phyloP scores from a whole-genome alignment of 2,888 invertebrate genomes.

The Dugesia japonica region DNA sequence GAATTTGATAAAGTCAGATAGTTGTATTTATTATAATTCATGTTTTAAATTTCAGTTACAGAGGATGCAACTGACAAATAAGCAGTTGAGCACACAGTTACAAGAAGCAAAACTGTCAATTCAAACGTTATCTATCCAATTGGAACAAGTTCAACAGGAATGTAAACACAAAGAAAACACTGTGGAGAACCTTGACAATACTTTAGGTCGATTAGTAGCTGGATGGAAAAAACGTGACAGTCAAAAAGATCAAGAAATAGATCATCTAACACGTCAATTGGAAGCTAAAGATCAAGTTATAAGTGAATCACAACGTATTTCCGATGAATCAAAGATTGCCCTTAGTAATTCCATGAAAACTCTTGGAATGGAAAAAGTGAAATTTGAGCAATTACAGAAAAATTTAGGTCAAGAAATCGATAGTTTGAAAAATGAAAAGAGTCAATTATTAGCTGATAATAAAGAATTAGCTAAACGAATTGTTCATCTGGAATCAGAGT shows the following conservation, averaged over 20 bases:
- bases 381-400: background rate
- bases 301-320: background rate
- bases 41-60: background rate
- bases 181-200: background rate
- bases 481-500: background rate
- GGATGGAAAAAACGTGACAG: slow-evolving; percentile 2
- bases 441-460: background rate
- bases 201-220: background rate
- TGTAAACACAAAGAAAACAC: slow-evolving; percentile 14
- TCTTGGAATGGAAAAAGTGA: background rate
- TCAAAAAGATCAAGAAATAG: background rate
- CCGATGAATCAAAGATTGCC: background rate
- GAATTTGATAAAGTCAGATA: too few relatives aligned
- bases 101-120: background rate
- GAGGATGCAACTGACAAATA: background rate
- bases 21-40: too few relatives aligned
- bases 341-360: background rate
- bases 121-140: background rate
- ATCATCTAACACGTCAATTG: background rate
- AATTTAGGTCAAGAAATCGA: background rate
- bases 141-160: background rate
- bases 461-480: slow-evolving; percentile 14
- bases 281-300: background rate
- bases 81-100: background rate
- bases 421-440: background rate